Evolutionary conservation across 30 jellyfish, hydroid and myxozoan genomes (phyloP), one percentile per base, ranked within the genome.

Genomic region (Rhopilema esculentum): DNA sequence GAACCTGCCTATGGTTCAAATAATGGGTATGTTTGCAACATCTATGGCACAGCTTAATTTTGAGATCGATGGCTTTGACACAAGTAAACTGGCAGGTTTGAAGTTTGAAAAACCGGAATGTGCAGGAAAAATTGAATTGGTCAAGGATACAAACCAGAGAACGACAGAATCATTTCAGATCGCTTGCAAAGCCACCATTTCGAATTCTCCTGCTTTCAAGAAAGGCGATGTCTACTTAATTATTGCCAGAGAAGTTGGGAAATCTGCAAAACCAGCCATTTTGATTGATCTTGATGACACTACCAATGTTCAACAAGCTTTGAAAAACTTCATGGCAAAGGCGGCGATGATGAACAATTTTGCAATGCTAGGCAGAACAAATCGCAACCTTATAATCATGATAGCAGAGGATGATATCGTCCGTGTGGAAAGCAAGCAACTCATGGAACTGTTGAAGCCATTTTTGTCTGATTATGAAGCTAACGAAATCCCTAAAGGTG

Each of bases 401-500:
- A 0, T 68, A 7, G 80, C 92, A 15, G 27, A 83, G 25, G 92
- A 83, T 21, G 92, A 83, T 40, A 53, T 83, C 18, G 66, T 51
- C 18, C 49, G 49, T 76, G 72, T 68, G 19, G 72, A 83, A 49
- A 71, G 68, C 50, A 75, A 71, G n/a, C 77, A 53, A 16, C 27
- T 83, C 21, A 26, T 20, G 32, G 68, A 49, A 20, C 84, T 83
- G 32, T 27, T 79, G 6, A 19, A 20, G 20, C 66, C 82, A n/a
- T 79, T 23, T 62, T 1, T 79, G 1, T 33, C 76, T 8, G 84
- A 29, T 23, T 29, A 32, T 57, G 92, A 83, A 1, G 68, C 92
- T 18, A 83, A 83, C 19, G 65, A 67, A 64, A 69, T 83, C 27
- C 92, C 92, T 15, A 27, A 57, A 18, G 92, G 92, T 22, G 85